Evolutionary conservation across 1,140 invertebrate species (phyloP).

Genomic region (Anastrepha obliqua): DNA sequence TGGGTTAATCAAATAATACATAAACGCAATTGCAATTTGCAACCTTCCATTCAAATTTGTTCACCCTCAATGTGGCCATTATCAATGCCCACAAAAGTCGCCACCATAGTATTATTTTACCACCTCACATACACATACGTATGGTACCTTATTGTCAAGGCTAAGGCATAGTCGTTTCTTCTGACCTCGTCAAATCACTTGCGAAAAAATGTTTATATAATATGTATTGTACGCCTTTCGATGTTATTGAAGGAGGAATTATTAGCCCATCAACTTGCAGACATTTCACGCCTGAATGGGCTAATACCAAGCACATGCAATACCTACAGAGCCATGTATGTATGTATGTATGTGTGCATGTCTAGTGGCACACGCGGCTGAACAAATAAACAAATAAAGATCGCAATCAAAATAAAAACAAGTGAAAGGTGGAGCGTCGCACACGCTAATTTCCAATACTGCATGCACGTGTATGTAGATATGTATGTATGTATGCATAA

Average conservation of each 20-base stretch:
- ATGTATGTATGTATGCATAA: no score
- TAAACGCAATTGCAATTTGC: no score
- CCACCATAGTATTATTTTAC: not conserved
- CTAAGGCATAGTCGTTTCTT: not conserved
- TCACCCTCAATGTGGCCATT: not conserved
- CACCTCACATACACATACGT: not conserved
- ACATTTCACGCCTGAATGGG: not conserved
- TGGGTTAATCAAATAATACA: no score
- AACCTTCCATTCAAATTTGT: not conserved
- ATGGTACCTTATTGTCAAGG: not conserved
- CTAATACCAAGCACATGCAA: not conserved
- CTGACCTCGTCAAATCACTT: conserved; percentile 18
- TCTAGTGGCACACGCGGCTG: not conserved
- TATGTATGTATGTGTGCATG: no score
- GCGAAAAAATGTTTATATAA: not conserved
- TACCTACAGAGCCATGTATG: no score
- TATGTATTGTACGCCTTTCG: not conserved
- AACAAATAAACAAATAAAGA: conserved; percentile 19
- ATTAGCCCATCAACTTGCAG: conserved; percentile 12
- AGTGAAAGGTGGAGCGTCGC: not conserved
- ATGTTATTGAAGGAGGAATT: not conserved
- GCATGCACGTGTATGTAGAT: not conserved
- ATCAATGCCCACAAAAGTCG: not conserved
- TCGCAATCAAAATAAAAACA: not conserved
- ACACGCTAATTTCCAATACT: not conserved